phyloP scores from a whole-genome alignment of 2,797 vertebrate species.

The Phrynocephalus forsythii region DNA sequence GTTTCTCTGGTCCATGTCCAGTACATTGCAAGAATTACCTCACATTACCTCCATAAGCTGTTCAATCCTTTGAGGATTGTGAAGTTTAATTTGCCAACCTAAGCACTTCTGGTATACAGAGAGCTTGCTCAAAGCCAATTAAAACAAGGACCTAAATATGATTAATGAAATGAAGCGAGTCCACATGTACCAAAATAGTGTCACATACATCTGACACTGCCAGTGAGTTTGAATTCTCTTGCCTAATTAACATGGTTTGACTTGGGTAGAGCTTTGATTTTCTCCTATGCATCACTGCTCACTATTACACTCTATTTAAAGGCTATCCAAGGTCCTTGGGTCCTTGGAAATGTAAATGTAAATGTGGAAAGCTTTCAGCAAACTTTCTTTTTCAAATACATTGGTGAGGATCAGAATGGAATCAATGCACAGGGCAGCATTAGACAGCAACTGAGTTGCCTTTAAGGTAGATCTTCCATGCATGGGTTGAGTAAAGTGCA shows the following conservation, averaged over 20 bases:
- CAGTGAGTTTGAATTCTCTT: constrained; percentile 12
- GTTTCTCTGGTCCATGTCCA: background rate
- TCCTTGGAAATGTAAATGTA: background rate
- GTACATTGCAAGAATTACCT: background rate
- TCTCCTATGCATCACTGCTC: background rate
- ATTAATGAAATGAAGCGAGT: constrained; percentile 33
- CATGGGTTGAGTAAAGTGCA: background rate
- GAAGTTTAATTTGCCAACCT: background rate
- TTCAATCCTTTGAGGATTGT: background rate
- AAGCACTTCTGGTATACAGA: background rate
- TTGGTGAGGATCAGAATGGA: constrained; percentile 29
- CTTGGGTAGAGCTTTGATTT: constrained; percentile 12
- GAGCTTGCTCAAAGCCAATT: constrained; percentile 9
- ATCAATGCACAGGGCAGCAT: background rate
- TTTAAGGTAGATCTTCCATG: background rate
- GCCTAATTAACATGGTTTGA: constrained; percentile 4
- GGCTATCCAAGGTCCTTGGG: background rate
- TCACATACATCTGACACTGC: background rate
- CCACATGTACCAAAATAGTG: constrained; percentile 25
- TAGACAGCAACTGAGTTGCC: background rate
- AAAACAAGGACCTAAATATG: constrained; percentile 35
- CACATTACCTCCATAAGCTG: background rate
- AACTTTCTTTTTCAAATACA: background rate
- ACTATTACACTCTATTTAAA: constrained; percentile 25
- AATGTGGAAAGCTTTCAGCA: background rate